Evolutionary conservation across 2,888 invertebrate species (phyloP).

Genomic region (Balanococcus diminutus): DNA sequence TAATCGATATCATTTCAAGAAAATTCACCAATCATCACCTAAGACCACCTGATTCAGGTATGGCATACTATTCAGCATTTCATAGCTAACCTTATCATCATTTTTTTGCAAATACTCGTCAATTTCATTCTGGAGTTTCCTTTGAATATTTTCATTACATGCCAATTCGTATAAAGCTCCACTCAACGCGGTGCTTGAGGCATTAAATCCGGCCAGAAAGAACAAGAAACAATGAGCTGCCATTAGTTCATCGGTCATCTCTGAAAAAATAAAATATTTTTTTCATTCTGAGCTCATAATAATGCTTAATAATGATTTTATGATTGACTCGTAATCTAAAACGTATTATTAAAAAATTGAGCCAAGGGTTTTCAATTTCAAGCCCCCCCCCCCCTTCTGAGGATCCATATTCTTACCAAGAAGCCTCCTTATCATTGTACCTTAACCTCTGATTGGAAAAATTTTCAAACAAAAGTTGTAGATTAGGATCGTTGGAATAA

Average conservation of each 20-base stretch:
- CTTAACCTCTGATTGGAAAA: too few relatives aligned
- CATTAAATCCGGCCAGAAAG: conserved; percentile 66
- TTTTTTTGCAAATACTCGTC: conserved; percentile 60
- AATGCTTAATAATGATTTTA: too few relatives aligned
- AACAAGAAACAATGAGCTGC: conserved; percentile 65
- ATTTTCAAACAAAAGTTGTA: too few relatives aligned
- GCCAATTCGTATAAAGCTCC: conserved; percentile 65
- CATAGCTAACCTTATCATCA: conserved; percentile 63
- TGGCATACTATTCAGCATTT: conserved; percentile 63
- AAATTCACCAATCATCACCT: conserved; percentile 60
- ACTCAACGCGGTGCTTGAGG: conserved; percentile 64
- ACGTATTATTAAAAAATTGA: too few relatives aligned
- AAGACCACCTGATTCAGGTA: conserved; percentile 64
- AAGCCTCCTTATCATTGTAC: too few relatives aligned
- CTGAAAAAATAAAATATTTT: conserved; percentile 57
- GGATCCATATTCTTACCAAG: too few relatives aligned
- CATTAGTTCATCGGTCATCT: conserved; percentile 64
- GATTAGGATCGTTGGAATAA: too few relatives aligned
- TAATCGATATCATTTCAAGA: too few relatives aligned
- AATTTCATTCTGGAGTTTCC: conserved; percentile 62
- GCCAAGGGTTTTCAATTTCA: too few relatives aligned
- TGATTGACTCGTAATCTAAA: too few relatives aligned
- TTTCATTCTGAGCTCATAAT: too few relatives aligned
- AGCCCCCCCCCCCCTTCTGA: too few relatives aligned
- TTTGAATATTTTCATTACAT: conserved; percentile 63